Evolutionary conservation across 2,797 vertebrate species (phyloP).

Genomic region (Pipistrellus nathusii): DNA sequence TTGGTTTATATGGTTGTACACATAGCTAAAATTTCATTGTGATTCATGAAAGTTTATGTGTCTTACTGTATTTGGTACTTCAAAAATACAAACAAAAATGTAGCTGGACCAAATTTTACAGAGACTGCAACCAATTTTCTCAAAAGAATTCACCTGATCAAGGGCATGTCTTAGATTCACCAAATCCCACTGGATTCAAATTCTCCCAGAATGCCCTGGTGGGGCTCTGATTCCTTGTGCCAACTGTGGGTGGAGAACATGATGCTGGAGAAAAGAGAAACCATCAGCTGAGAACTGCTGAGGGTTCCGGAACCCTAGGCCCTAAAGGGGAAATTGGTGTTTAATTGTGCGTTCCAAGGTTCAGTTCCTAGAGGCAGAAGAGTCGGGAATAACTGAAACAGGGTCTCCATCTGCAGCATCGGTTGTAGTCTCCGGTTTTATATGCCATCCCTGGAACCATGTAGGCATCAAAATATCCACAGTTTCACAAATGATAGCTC

Average conservation of each 20-base stretch:
- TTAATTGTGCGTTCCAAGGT: slow-evolving; percentile 36
- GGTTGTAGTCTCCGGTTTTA: neutral
- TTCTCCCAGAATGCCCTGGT: slow-evolving; percentile 42
- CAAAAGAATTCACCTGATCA: slow-evolving; percentile 14
- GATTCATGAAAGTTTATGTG: neutral
- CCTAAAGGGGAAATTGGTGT: neutral
- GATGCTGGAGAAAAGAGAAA: slow-evolving; percentile 33
- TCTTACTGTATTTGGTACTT: neutral
- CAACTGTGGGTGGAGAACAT: slow-evolving; percentile 17
- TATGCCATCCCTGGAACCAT: slow-evolving; percentile 31
- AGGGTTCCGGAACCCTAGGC: slow-evolving; percentile 3
- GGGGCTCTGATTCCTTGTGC: neutral
- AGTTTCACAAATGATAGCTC: slow-evolving; percentile 3
- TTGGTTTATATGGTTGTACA: neutral
- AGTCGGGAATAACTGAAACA: slow-evolving; percentile 31
- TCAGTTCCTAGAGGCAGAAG: slow-evolving; percentile 9
- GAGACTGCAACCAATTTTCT: slow-evolving; percentile 46
- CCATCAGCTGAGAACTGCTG: slow-evolving; percentile 15
- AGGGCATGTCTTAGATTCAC: neutral
- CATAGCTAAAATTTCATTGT: neutral
- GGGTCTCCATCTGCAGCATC: neutral
- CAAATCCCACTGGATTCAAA: slow-evolving; percentile 32
- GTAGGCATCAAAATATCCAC: neutral
- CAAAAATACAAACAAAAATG: neutral
- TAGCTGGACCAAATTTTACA: neutral